A percentile compares a stretch with the other conserved stretches of the same genome.
Conservation (phyloP, 2,888 invertebrate species). For the Folsomia manolachei region DNA sequence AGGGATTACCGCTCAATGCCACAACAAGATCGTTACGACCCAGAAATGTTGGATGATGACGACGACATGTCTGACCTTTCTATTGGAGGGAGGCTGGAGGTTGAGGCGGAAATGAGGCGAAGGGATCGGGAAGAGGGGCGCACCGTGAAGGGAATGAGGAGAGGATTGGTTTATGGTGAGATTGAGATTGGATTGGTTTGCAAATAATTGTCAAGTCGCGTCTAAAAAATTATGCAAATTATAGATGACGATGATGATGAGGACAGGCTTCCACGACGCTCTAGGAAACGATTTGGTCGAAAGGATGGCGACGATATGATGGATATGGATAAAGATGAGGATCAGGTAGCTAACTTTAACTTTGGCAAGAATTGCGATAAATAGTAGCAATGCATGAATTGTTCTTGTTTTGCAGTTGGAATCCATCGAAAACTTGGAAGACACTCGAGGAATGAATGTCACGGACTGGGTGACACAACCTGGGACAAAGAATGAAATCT, state of each 20-base stretch:
- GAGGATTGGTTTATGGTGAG: constrained; percentile 81
- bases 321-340: constrained; percentile 70
- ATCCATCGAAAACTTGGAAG: constrained; percentile 96
- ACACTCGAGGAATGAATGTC: constrained; percentile 90
- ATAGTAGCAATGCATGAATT: too few relatives aligned
- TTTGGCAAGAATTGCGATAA: too few relatives aligned
- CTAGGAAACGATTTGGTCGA: constrained; percentile 64
- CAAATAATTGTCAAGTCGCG: too few relatives aligned
- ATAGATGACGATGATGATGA: constrained; percentile 72
- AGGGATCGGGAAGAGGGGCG: constrained; percentile 81
- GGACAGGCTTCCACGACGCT: constrained; percentile 63
- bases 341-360: constrained; percentile 59
- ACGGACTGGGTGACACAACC: constrained; percentile 96
- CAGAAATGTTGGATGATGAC: constrained; percentile 81
- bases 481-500: constrained; percentile 92
- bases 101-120: constrained; percentile 82
- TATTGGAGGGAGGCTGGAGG: constrained; percentile 77
- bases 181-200: too few relatives aligned
- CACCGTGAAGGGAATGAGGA: constrained; percentile 60
- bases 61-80: constrained; percentile 85
- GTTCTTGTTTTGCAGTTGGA: constrained; percentile 73
- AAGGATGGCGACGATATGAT: constrained; percentile 56
- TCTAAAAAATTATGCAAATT: not conserved
- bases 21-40: constrained; percentile 88
- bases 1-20: constrained; percentile 97